Base-by-base conservation (phyloP, 2,888 invertebrate species). In the Hartigia nigra region DNA sequence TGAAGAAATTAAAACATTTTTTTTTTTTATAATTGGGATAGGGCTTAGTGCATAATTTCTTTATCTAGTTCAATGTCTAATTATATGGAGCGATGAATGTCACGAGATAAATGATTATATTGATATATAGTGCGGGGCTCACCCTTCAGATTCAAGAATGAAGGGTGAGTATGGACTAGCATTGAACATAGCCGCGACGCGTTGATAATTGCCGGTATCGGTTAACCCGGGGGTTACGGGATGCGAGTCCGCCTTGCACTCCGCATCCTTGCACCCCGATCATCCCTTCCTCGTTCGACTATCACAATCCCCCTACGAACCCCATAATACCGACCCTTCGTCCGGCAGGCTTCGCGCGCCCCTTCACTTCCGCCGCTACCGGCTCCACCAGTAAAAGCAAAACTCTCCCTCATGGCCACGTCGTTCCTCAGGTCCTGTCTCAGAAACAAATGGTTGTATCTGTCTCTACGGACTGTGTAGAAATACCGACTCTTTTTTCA, bases 141-240 rank as follows among this genome's bases (percentile, higher is more conserved):
- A 72, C 82, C 83, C 81, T 78, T 79, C 81, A 82, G 79, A 74
- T 78, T 69, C 78, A 78, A 77, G 74, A 82, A 82, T 2, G 31
- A 72, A 72, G 72, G 72, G 72, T 32, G 72, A 31, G 31, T 34
- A 72, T 31, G 12, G 72, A 5, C 23, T 55, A 55, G 55, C 23
- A 55, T 55, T 23, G 55, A 55, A 55, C 72, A 34, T 87, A 88
- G 87, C 87, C 86, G 85, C 85, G 87, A 86, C 90, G 91, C 91
- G 91, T 91, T 91, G 90, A 90, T 91, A 91, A 91, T 91, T 91
- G 91, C 90, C 90, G 90, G 90, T 91, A 91, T 91, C 91, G 91
- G 91, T 91, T 91, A 91, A 91, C 91, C 91, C 88, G 82, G 86
- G 86, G 86, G 87, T 84, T 83, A 86, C 81, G 82, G 85, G 82